Evolutionary conservation across 2,113 vertebrate species (phyloP).

Genomic region (Pongo pygmaeus): DNA sequence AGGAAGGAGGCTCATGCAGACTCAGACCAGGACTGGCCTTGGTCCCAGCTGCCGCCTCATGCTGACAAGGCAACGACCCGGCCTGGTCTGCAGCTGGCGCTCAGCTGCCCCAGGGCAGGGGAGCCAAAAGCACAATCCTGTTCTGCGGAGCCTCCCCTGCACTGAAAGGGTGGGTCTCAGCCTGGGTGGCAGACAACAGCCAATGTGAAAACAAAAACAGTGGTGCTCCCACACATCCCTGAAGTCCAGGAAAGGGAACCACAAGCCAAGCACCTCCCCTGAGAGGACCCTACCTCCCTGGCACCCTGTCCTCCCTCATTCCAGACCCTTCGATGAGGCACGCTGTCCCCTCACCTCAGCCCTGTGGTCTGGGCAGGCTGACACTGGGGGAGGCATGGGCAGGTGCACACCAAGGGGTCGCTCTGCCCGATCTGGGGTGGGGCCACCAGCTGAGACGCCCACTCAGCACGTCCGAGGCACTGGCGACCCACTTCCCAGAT

Average conservation of each 20-base stretch:
- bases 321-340: neutral
- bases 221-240: neutral
- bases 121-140: neutral
- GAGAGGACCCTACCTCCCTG: too few relatives aligned
- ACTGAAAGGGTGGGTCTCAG: neutral
- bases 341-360: neutral
- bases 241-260: neutral
- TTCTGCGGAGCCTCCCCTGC: neutral
- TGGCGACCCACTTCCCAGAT: neutral
- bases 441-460: neutral
- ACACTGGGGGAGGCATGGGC: neutral
- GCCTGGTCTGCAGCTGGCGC: neutral
- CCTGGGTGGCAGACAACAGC: neutral
- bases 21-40: neutral
- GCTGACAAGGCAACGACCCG: fast-evolving
- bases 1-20: neutral
- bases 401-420: neutral
- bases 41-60: neutral
- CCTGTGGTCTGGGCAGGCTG: fast-evolving
- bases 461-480: neutral
- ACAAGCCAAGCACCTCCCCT: neutral
- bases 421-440: neutral
- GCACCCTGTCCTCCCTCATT: neutral
- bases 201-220: fast-evolving
- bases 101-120: fast-evolving